Conservation (phyloP, 2,113 vertebrate genomes). For the Psittacus erithacus region DNA sequence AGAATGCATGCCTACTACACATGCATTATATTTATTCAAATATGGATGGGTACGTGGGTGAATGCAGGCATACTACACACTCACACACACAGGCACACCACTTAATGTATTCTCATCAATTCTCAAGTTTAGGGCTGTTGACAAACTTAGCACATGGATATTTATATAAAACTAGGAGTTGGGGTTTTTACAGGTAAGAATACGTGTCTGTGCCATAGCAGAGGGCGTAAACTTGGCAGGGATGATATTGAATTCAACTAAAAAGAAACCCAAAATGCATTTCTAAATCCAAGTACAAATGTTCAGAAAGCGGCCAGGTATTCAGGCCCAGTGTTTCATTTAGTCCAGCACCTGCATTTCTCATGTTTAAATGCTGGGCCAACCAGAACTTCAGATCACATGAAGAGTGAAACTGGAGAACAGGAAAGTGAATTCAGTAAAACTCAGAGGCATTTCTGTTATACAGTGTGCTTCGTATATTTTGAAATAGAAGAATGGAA, state of each 20-base stretch:
- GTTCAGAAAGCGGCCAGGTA: not conserved
- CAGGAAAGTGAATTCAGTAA: not conserved
- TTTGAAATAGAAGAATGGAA: not conserved
- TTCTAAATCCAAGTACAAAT: not conserved
- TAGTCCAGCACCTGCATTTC: not conserved
- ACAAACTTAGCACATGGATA: not conserved
- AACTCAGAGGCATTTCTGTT: not conserved
- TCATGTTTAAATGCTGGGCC: not conserved
- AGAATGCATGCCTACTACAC: not conserved
- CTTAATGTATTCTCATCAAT: not conserved
- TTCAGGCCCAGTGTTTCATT: not conserved
- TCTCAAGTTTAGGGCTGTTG: not conserved
- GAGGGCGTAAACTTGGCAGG: not conserved
- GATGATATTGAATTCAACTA: not conserved
- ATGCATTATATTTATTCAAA: not conserved
- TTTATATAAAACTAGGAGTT: not conserved
- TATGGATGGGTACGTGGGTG: not conserved
- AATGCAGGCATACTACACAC: not conserved
- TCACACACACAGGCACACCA: rapidly evolving
- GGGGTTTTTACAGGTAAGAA: not conserved
- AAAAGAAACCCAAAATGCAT: not conserved
- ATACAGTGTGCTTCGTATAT: not conserved
- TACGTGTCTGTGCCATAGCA: rapidly evolving
- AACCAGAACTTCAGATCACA: not conserved
- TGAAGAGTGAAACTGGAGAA: not conserved